Base-by-base conservation (phyloP, 2,113 vertebrate species). In the Thinocorus orbignyianus region DNA sequence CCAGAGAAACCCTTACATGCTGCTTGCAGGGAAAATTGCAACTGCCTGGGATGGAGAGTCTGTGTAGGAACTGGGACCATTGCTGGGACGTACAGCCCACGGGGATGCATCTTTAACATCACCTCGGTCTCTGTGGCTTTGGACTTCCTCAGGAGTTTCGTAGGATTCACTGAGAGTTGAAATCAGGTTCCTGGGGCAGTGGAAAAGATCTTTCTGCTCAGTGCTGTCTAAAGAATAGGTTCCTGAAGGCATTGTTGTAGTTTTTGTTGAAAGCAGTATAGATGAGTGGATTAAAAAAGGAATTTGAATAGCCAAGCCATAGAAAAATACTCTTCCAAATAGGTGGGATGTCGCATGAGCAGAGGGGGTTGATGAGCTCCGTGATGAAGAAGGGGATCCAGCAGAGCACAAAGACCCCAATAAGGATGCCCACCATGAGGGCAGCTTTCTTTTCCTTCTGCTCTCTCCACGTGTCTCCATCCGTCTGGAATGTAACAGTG, bases 361-460 rank as follows among this genome's bases (percentile, higher is more conserved):
- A 99, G 73, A 99, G 98, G 0, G 99, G 99, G 69, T 98, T 98
- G 86, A 99, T 97, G 77, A 99, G 99, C 97, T 99, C 99, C 0
- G 99, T 98, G 96, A 99, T 98, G 97, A 99, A 99, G 98, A 99
- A 99, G 13, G 99, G 99, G 79, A 99, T 99, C 99, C 99, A 99
- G 97, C 99, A 99, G 62, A 99, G 98, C 31, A 98, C 99, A 0
- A 99, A 99, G 81, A 99, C 99, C 9, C 99, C 99, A 0, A 99
- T 99, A 81, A 99, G 97, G 95, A 99, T 98, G 92, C 99, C 99
- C 74, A 99, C 99, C 99, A 99, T 99, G 48, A 99, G 97, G 9
- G 99, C 99, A 0, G 99, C 99, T 73, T 97, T 98, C 94, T 98
- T 99, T 96, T 99, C 99, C 96, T 99, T 99, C 98, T 99, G 99